These are phyloP conservation scores for Dascyllus trimaculatus DNA, from an alignment of 2,113 vertebrate genomes.

Conservation along the genomic window DNA sequence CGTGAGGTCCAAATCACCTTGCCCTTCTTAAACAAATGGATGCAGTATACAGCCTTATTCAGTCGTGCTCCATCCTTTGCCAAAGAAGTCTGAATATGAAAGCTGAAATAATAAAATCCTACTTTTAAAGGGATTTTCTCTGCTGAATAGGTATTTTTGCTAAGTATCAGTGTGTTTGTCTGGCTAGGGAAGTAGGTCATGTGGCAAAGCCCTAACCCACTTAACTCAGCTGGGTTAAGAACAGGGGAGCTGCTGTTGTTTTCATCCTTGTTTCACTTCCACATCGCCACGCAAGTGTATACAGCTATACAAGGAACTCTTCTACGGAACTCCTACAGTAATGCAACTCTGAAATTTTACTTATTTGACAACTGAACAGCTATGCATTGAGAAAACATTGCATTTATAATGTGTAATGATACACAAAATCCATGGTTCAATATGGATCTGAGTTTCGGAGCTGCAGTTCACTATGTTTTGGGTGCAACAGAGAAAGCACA, in stretches of 20 bases:
- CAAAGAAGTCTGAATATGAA: conserved; percentile 12
- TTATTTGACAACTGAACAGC: too few species aligned
- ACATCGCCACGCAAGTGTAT: conserved; percentile 4
- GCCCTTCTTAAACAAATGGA: not conserved
- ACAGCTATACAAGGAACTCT: too few species aligned
- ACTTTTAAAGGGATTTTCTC: conserved; percentile 61
- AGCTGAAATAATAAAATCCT: conserved; percentile 46
- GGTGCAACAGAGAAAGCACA: too few species aligned
- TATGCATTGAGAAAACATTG: too few species aligned
- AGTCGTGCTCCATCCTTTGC: conserved; percentile 11
- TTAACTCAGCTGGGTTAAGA: conserved; percentile 69
- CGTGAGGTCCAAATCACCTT: not conserved
- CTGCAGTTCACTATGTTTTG: too few species aligned
- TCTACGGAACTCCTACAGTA: too few species aligned
- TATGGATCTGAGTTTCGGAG: too few species aligned
- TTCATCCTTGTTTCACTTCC: conserved; percentile 47
- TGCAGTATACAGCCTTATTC: not conserved
- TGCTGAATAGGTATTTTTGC: conserved; percentile 45
- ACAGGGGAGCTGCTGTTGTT: conserved; percentile 67
- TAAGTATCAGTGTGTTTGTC: conserved; percentile 48
- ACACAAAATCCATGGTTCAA: too few species aligned
- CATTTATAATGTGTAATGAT: too few species aligned
- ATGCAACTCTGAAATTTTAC: too few species aligned
- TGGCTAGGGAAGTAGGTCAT: conserved; percentile 72
- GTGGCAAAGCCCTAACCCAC: conserved; percentile 74